These are phyloP conservation scores for Hemithea aestivaria DNA, from an alignment of 2,888 invertebrate genomes.

Conservation along the genomic window DNA sequence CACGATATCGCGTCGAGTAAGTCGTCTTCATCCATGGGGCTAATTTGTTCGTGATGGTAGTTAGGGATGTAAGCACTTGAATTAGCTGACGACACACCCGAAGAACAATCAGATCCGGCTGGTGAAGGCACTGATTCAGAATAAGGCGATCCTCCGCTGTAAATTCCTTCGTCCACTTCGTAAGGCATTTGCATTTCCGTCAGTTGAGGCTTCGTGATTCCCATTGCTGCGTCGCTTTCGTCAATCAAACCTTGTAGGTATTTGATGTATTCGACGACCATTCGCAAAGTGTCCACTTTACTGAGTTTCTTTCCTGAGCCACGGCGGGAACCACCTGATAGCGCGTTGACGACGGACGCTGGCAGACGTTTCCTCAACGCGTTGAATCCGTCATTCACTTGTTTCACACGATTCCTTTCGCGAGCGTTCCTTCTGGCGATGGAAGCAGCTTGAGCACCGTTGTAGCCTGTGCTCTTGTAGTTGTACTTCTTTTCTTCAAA, in stretches of 20 bases:
- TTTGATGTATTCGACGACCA: constrained; percentile 94
- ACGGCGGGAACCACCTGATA: constrained; percentile 82
- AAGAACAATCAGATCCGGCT: constrained; percentile 83
- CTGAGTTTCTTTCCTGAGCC: constrained; percentile 91
- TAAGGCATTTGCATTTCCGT: constrained; percentile 33
- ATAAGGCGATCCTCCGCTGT: constrained; percentile 60
- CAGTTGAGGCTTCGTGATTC: constrained; percentile 36
- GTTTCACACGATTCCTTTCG: constrained; percentile 95
- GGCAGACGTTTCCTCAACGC: constrained; percentile 92
- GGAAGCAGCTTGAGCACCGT: constrained; percentile 86
- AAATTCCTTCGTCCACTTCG: constrained; percentile 63
- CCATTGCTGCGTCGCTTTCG: constrained; percentile 80
- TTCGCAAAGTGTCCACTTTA: constrained; percentile 93
- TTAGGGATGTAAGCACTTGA: constrained; percentile 36
- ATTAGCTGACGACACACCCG: constrained; percentile 69
- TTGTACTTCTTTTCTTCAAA: constrained; percentile 80
- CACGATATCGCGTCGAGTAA: constrained; percentile 89
- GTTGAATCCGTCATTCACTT: constrained; percentile 95
- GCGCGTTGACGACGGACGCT: constrained; percentile 84
- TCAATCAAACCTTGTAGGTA: constrained; percentile 88
- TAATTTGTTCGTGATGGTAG: constrained; percentile 64
- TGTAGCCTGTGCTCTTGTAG: constrained; percentile 74
- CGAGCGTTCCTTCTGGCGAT: constrained; percentile 95
- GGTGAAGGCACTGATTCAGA: constrained; percentile 81
- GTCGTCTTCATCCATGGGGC: constrained; percentile 90